A percentile compares a stretch with the other conserved stretches of the same genome.
Evolutionary conservation across 2,888 invertebrate species (phyloP).

Genomic region (Dynastes hyllus): DNA sequence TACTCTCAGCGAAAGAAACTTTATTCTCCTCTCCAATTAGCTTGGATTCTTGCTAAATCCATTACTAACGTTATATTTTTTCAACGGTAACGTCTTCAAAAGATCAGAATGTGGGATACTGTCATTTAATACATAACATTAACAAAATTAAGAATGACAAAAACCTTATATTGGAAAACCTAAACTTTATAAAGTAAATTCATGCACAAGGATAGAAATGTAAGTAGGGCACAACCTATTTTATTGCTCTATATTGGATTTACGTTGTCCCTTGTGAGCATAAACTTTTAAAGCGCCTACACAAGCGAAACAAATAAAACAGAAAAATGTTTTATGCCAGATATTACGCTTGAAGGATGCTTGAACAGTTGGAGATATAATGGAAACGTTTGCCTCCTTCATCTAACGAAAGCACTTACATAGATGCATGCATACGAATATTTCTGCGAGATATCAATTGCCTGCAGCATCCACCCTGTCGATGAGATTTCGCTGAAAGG

Average conservation of each 20-base stretch:
- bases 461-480: slow-evolving; percentile 4
- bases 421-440: not conserved
- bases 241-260: slow-evolving; percentile 16
- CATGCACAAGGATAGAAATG: not conserved
- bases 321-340: slow-evolving; percentile 6
- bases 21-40: too few relatives aligned
- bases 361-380: slow-evolving; percentile 37
- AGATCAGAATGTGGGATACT: too few relatives aligned
- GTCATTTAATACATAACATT: too few relatives aligned
- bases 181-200: not conserved
- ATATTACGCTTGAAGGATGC: slow-evolving; percentile 19
- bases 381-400: slow-evolving; percentile 1
- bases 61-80: too few relatives aligned
- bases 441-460: slow-evolving; percentile 9
- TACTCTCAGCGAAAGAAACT: too few relatives aligned
- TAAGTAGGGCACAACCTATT: not conserved
- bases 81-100: too few relatives aligned
- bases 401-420: slow-evolving; percentile 8
- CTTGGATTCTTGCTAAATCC: too few relatives aligned
- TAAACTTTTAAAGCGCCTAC: slow-evolving; percentile 11
- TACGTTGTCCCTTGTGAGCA: not conserved
- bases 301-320: slow-evolving; percentile 30
- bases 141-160: too few relatives aligned
- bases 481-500: slow-evolving; percentile 13
- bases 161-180: not conserved